phyloP scores from a whole-genome alignment of 2,888 invertebrate genomes.

The Ochropleura leucogaster region DNA sequence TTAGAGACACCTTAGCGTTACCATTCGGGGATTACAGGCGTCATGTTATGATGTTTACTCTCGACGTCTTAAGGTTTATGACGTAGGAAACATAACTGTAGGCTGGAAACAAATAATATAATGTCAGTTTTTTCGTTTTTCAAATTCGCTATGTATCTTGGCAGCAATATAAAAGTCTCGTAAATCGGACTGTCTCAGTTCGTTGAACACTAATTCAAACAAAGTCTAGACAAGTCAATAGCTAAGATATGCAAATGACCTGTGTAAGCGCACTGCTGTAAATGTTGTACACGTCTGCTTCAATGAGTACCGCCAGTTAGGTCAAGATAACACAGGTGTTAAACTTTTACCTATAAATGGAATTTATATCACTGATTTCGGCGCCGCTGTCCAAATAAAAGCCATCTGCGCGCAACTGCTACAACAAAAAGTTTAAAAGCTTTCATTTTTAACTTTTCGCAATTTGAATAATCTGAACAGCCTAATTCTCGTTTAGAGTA shows the following conservation, averaged over 20 bases:
- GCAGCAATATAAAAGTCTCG: constrained; percentile 66
- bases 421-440: constrained; percentile 1
- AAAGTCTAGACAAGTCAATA: constrained; percentile 84
- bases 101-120: constrained; percentile 23
- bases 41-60: not conserved
- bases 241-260: constrained; percentile 81
- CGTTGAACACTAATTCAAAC: constrained; percentile 79
- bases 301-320: constrained; percentile 50
- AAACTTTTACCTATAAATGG: constrained; percentile 10
- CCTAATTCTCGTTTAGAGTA: not conserved
- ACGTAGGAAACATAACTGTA: not conserved
- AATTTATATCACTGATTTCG: constrained; percentile 4
- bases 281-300: constrained; percentile 65
- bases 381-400: constrained; percentile 15
- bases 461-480: not conserved
- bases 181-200: constrained; percentile 75
- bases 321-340: constrained; percentile 60
- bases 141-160: constrained; percentile 55
- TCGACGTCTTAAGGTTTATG: not conserved
- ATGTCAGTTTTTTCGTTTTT: constrained; percentile 36
- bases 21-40: no score
- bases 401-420: constrained; percentile 2
- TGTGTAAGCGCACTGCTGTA: constrained; percentile 72
- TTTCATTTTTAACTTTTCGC: not conserved
- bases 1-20: no score